Evolutionary conservation across 2,888 invertebrate genomes (phyloP), one percentile per base, ranked within the genome.

Genomic region (Cryptophagus acutangulus): DNA sequence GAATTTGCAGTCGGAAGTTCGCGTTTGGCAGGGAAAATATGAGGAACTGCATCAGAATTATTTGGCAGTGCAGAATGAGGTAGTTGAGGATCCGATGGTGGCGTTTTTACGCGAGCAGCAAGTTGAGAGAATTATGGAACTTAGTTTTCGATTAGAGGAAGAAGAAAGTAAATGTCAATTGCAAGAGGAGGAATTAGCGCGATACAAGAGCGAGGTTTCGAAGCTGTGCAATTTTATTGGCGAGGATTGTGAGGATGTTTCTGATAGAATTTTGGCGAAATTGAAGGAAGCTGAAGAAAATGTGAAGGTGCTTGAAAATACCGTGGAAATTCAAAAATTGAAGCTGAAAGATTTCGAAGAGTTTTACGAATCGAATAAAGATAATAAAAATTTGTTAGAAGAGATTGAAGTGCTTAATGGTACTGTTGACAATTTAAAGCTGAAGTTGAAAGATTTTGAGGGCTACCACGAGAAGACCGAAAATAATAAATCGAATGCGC

Each of bases 1-100:
- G 40, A 71, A 71, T 55, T 53, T 61, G 17, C 26, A 46, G 16
- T 30, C 41, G n/a, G 62, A 62, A 40, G 49, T 46, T 36, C 12
- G 24, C n/a, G 38, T 47, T 12, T 41, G 54, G 24, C 38, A 48
- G 33, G 40, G 31, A 2, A 45, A 44, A 41, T 45, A 48, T 33
- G 26, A 43, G n/a, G 34, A 45, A 20, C 24, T 20, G 6, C n/a
- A 8, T 6, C 6, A 33, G 16, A 38, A 45, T 29, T 43, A 26
- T 33, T 18, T 34, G n/a, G 17, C 38, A 30, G 20, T 43, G 1
- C 13, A 39, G n/a, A 17, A 26, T 1, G n/a, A n/a, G n/a, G n/a
- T n/a, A n/a, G n/a, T n/a, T n/a, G n/a, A n/a, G n/a, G n/a, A n/a
- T n/a, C n/a, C n/a, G n/a, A n/a, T n/a, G n/a, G n/a, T n/a, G n/a